A percentile compares a stretch with the other conserved stretches of the same genome.
Conservation (phyloP, 2,113 vertebrate genomes). For the Sorex fumeus region DNA sequence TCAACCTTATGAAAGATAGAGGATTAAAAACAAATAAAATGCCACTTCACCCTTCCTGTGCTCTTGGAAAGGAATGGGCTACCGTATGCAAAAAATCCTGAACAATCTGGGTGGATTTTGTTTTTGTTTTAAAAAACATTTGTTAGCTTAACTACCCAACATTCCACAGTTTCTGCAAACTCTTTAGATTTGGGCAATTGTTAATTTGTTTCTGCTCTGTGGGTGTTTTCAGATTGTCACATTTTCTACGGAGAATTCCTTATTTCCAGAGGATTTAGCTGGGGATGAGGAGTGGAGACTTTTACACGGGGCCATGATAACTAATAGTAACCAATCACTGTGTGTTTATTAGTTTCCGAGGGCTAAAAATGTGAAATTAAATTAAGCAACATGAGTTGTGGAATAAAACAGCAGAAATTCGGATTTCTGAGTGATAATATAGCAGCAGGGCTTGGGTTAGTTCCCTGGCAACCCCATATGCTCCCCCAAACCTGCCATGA, state of each 20-base stretch:
- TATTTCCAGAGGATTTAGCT: conserved; percentile 8
- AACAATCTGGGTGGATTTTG: neutral
- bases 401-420: neutral
- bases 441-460: too few species aligned
- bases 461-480: too few species aligned
- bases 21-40: neutral
- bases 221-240: neutral
- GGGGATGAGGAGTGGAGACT: neutral
- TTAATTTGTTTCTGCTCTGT: conserved; percentile 2
- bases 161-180: conserved; percentile 19
- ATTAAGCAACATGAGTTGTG: neutral
- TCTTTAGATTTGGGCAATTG: neutral
- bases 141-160: conserved; percentile 6
- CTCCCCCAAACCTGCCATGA: too few species aligned
- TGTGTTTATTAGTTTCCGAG: neutral
- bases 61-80: neutral
- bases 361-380: neutral
- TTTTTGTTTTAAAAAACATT: neutral
- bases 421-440: too few species aligned
- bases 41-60: neutral
- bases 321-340: neutral
- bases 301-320: neutral
- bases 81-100: neutral
- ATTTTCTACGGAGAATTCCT: neutral
- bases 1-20: neutral